These are phyloP conservation scores for Phrynocephalus guinanensis DNA, from an alignment of 2,797 vertebrate genomes.

Conservation along the genomic window DNA sequence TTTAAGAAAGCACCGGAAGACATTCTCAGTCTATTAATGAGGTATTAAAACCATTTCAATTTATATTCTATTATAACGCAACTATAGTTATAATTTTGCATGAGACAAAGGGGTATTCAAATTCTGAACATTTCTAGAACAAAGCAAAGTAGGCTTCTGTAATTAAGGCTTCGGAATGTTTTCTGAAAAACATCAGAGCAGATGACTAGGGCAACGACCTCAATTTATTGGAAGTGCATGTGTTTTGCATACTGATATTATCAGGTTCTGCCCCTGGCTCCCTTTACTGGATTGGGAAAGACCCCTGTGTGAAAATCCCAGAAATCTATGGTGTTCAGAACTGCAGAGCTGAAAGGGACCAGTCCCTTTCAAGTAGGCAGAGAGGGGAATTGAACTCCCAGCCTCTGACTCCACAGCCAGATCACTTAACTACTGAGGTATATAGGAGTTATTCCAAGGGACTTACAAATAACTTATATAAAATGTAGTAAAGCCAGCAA, in stretches of 20 bases:
- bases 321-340: background rate
- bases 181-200: background rate
- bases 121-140: background rate
- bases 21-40: conserved; percentile 4
- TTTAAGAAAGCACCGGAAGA: background rate
- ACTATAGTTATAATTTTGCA: background rate
- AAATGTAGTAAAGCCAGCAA: too few species aligned
- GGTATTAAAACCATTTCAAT: background rate
- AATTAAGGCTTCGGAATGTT: background rate
- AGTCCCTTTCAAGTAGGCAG: too few species aligned
- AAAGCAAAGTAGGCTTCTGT: background rate
- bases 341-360: too few species aligned
- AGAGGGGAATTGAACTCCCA: background rate
- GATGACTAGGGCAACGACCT: background rate
- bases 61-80: background rate
- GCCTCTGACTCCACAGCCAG: too few species aligned
- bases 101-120: background rate
- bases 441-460: too few species aligned
- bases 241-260: background rate
- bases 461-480: background rate
- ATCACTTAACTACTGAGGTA: too few species aligned
- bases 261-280: too few species aligned
- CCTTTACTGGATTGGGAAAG: background rate
- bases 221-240: background rate
- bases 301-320: background rate